These are phyloP conservation scores for Rhyacophila evoluta DNA, from an alignment of 2,888 invertebrate species.

Conservation along the genomic window DNA sequence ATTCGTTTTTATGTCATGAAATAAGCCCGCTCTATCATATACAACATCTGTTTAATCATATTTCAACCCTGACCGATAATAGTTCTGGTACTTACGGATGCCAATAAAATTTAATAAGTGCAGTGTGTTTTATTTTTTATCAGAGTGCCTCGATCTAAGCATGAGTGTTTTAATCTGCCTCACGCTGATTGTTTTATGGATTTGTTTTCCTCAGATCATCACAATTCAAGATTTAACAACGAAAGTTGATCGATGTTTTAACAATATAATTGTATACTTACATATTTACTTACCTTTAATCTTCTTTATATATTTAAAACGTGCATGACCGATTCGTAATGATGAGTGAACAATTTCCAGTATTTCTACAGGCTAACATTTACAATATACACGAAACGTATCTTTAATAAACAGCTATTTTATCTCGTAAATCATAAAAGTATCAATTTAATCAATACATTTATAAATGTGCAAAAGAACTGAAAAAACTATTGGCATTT, in stretches of 20 bases:
- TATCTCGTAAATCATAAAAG: too few relatives aligned
- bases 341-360: too few relatives aligned
- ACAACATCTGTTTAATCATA: neutral
- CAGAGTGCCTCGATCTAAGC: constrained; percentile 12
- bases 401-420: too few relatives aligned
- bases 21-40: neutral
- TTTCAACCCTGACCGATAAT: neutral
- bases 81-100: neutral
- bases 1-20: neutral
- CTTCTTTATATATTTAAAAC: too few relatives aligned
- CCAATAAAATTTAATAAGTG: neutral
- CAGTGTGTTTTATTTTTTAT: neutral
- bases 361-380: too few relatives aligned
- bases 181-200: constrained; percentile 54
- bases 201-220: constrained; percentile 45
- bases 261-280: too few relatives aligned
- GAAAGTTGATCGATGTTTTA: neutral
- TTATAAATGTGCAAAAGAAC: too few relatives aligned
- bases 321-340: too few relatives aligned
- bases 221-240: neutral
- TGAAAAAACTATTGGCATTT: too few relatives aligned
- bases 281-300: too few relatives aligned
- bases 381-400: too few relatives aligned
- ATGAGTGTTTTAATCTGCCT: constrained; percentile 36
- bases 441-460: too few relatives aligned